Evolutionary conservation across 1,140 invertebrate species (phyloP), one percentile per base, ranked within the genome.

Genomic region (Drosophila guanche): DNA sequence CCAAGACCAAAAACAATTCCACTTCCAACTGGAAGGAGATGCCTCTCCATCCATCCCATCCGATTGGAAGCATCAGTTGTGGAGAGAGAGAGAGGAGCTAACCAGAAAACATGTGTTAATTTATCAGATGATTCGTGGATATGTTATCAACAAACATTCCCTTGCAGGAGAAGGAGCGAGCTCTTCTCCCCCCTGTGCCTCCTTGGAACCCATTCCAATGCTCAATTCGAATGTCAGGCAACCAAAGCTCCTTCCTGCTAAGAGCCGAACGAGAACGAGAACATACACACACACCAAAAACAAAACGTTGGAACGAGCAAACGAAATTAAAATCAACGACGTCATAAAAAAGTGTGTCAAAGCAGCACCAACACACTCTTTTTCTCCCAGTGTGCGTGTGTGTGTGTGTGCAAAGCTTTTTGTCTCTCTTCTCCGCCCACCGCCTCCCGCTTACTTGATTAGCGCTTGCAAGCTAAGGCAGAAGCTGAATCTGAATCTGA

Each of bases 301-400:
- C 43, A 66, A 79, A 75, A 66, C 60, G 74, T 48, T 52, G 58
- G 61, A 77, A 68, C 58, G 79, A 58, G 68, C 60, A 67, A 88
- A 86, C 69, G 74, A 86, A 88, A 83, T 83, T 88, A 58, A 85
- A 85, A 85, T 76, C 73, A 79, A 90, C 89, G 78, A 90, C 89
- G 89, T 90, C 89, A 90, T 85, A 81, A 78, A 83, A 90, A 90
- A 90, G 75, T 90, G 89, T 90, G 89, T 90, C 89, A 90, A 88
- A 90, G 83, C 74, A 88, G 81, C 81, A 78, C 54, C 42, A 67
- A 60, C 70, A 65, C 57, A 27, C 27, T 29, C 33, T 37, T 37
- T 37, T 37, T 37, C 33, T 20, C 20, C 25, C 42, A 23, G 14
- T 25, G 37, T 50, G 25, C 22, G 46, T 41, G 20, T 46, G 41